Evolutionary conservation across 2,113 vertebrate species (phyloP).

Genomic region (Malurus melanocephalus): DNA sequence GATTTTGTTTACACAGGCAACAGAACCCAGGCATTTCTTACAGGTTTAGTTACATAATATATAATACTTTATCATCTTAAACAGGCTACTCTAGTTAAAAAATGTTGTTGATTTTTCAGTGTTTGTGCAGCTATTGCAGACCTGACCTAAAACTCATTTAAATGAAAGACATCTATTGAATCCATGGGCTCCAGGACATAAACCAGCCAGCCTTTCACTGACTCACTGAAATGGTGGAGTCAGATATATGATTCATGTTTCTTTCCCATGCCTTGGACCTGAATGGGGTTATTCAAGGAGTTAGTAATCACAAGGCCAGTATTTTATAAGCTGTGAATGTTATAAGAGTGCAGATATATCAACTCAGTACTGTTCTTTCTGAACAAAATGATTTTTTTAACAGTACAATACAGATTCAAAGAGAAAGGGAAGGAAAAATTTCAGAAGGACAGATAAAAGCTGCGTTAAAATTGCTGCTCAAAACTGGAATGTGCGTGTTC

Average conservation of each 20-base stretch:
- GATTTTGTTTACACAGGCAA: neutral
- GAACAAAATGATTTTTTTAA: neutral
- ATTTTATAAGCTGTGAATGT: neutral
- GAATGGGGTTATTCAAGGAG: conserved; percentile 31
- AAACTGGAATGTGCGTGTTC: neutral
- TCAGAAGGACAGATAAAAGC: neutral
- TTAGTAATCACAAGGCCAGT: neutral
- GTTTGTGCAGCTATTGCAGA: neutral
- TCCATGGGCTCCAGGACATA: conserved; percentile 3
- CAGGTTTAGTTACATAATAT: neutral
- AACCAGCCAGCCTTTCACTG: conserved; percentile 20
- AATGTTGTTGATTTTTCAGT: neutral
- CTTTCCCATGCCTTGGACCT: neutral
- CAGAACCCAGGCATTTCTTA: neutral
- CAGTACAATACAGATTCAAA: neutral
- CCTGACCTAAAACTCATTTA: conserved; percentile 8
- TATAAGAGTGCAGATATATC: neutral
- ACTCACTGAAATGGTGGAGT: conserved; percentile 13
- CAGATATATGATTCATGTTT: conserved; percentile 2
- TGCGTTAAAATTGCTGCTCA: neutral
- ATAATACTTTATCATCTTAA: neutral
- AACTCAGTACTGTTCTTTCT: neutral
- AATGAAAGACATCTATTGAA: conserved; percentile 39
- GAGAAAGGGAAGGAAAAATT: neutral
- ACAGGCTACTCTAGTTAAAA: neutral